Percentiles rank a stretch among this genome's conserved stretches.
phyloP scores from a whole-genome alignment of 1,140 invertebrate genomes.

The Anadara kagoshimensis region DNA sequence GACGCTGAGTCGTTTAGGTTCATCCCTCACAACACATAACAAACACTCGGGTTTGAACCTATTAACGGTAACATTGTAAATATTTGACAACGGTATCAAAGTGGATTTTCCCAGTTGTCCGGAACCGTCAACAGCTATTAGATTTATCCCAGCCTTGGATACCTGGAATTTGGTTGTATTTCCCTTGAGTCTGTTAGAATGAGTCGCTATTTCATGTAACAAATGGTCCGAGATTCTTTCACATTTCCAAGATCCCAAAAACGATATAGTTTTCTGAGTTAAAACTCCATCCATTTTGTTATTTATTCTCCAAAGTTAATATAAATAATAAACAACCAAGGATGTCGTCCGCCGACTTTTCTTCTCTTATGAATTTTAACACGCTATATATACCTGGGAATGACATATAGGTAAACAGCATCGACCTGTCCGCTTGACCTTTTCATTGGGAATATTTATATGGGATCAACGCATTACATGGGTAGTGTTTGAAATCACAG shows the following conservation, averaged over 20 bases:
- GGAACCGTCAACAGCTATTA: not conserved
- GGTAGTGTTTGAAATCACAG: too few species aligned
- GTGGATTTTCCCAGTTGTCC: not conserved
- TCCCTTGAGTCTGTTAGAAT: not conserved
- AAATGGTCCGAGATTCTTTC: not conserved
- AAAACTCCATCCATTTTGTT: too few species aligned
- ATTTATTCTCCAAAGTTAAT: too few species aligned
- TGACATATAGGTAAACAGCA: too few species aligned
- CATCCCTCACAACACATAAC: not conserved
- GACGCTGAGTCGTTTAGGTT: not conserved
- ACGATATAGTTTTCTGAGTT: not conserved
- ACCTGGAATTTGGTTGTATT: not conserved
- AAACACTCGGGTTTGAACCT: not conserved
- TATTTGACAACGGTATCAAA: not conserved
- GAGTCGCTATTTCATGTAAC: not conserved
- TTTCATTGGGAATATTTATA: too few species aligned
- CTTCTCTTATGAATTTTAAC: too few species aligned
- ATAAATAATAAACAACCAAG: too few species aligned
- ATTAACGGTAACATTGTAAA: not conserved
- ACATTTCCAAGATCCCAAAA: not conserved
- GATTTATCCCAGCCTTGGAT: not conserved
- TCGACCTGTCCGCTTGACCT: too few species aligned
- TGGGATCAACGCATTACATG: too few species aligned
- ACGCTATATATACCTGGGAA: too few species aligned
- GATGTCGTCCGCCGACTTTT: too few species aligned